Percentiles rank a stretch among this genome's conserved stretches.
Evolutionary conservation across 1,140 invertebrate species (phyloP).

Genomic region (Parasteatoda tepidariorum): DNA sequence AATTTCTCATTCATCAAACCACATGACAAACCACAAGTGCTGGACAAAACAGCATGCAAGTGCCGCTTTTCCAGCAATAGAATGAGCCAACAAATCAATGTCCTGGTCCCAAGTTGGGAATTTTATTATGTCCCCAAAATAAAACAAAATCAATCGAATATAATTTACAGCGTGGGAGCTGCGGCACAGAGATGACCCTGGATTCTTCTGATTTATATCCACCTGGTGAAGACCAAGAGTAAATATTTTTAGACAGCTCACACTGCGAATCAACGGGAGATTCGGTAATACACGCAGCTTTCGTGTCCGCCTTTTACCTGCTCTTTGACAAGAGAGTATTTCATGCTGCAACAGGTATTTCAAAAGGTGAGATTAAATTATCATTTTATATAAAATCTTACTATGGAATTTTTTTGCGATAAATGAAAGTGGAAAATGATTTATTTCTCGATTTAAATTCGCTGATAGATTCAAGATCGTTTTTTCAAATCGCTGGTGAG

Average conservation of each 20-base stretch:
- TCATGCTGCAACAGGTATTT: background rate
- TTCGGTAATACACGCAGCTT: slow-evolving; percentile 39
- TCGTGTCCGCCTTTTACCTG: slow-evolving; percentile 31
- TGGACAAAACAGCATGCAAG: background rate
- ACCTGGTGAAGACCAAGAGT: slow-evolving; percentile 60
- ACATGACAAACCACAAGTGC: background rate
- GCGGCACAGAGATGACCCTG: slow-evolving; percentile 38
- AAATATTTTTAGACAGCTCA: slow-evolving; percentile 56
- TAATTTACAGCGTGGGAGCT: slow-evolving; percentile 36
- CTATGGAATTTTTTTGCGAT: too few relatives aligned
- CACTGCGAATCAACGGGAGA: slow-evolving; percentile 16
- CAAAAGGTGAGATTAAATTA: too few relatives aligned
- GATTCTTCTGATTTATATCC: slow-evolving; percentile 38
- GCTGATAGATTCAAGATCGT: too few relatives aligned
- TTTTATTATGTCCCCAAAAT: background rate
- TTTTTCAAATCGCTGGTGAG: too few relatives aligned
- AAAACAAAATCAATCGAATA: slow-evolving; percentile 27
- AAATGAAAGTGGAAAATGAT: too few relatives aligned
- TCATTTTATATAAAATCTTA: too few relatives aligned
- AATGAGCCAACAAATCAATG: background rate
- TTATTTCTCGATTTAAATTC: too few relatives aligned
- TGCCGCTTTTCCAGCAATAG: background rate
- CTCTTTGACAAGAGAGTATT: slow-evolving; percentile 43
- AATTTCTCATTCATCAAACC: background rate
- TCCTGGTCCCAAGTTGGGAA: background rate